Conservation (phyloP, 2,888 invertebrate species). For the Tetranychus truncatus region DNA sequence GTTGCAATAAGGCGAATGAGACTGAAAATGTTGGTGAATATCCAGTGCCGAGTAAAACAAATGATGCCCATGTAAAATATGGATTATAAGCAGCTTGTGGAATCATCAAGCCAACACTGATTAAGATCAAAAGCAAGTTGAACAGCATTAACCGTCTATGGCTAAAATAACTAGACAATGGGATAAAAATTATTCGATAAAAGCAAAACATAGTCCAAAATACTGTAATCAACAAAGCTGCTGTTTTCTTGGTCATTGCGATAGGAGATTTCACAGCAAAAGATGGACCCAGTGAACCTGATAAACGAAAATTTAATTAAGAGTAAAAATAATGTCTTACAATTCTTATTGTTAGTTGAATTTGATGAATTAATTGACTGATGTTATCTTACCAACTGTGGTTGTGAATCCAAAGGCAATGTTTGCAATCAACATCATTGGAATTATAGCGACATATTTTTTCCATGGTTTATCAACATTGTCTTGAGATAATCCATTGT, state of each 20-base stretch:
- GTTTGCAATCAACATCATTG: neutral
- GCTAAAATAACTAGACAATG: neutral
- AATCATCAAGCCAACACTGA: neutral
- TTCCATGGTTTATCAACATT: neutral
- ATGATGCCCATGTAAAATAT: neutral
- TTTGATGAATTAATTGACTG: too few relatives aligned
- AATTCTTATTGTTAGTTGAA: too few relatives aligned
- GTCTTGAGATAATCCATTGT: too few relatives aligned
- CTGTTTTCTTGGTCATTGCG: neutral
- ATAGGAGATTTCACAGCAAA: neutral
- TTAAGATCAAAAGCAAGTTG: neutral
- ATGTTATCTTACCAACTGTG: neutral
- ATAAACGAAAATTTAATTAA: neutral
- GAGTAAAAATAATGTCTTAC: too few relatives aligned
- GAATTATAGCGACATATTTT: neutral
- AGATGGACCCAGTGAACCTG: neutral
- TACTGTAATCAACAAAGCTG: neutral
- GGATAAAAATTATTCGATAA: neutral
- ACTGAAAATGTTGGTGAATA: conserved; percentile 6
- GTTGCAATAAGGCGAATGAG: neutral
- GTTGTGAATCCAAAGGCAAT: neutral
- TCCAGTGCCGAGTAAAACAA: neutral
- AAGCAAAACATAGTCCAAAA: neutral
- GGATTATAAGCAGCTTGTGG: neutral
- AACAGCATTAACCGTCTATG: neutral